Base-by-base conservation (phyloP, 2,113 vertebrate genomes). In the Corythoichthys haematopterus region DNA sequence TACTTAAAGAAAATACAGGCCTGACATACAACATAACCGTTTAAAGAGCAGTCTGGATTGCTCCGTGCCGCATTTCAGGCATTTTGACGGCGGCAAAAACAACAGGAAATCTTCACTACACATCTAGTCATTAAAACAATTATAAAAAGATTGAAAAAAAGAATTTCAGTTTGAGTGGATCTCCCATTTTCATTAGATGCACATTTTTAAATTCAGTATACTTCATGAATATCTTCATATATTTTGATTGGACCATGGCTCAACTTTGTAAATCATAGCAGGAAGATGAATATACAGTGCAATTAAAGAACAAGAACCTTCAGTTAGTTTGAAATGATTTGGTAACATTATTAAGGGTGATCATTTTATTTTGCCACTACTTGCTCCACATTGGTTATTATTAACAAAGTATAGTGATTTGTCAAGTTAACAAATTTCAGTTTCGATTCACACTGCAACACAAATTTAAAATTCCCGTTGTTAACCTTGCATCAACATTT, bases 111-210 rank as follows among this genome's bases (percentile, higher is more conserved):
- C 33, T 13, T 38, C 2, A 66, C n/a, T 28, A 45, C 11, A 12
- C 16, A 57, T 38, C 6, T 56, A 57, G 20, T 71, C 45, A 68
- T 60, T 50, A 60, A 67, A 76, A 74, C n/a, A 68, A 66, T 8
- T 68, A 60, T 56, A 45, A 58, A 64, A 1, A 43, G 57, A 5
- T 15, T 11, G 36, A 4, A 2, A 40, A 37, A 51, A 72, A 72
- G 20, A 2, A 28, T 28, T 80, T 68, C 57, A 74, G 43, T 20
- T 52, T 61, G 53, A 75, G 58, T 63, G 63, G 64, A 20, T 61
- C 58, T 0, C 58, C 5, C 28, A 3, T 48, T 71, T 74, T 76
- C 75, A 70, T 76, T 78, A 83, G 78, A 75, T 53, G 16, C 43
- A 13, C 11, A 47, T 45, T 51, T 50, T 65, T 11, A 11, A 10